Base-by-base conservation (phyloP, 2,113 vertebrate species). In the Neogale vison region DNA sequence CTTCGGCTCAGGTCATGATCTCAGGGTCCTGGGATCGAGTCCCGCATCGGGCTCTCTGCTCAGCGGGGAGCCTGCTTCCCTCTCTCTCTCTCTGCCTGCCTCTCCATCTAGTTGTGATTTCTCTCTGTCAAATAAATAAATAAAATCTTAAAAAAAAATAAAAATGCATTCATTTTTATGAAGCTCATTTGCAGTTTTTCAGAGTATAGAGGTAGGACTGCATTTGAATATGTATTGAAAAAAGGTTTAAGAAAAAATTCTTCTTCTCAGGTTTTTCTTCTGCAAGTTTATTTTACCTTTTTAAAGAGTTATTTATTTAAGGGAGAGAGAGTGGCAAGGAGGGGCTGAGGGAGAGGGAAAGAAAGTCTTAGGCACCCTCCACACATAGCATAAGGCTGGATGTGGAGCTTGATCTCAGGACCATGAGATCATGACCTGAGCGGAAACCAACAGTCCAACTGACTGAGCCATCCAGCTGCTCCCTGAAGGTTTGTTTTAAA, bases 401-500 rank as follows among this genome's bases (percentile, higher is more conserved):
- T 69, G 34, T 69, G 8, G 67, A 36, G 17, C 34, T 69, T 36
- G 34, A 69, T 69, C 18, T 69, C 34, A n/a, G 17, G n/a, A 69
- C 67, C 34, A 69, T 5, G 34, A 69, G 67, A 69, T 69, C 4
- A 20, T 69, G 34, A 69, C 34, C 67, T 36, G 67, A 69, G 67
- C 17, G 0, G 7, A 69, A 69, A 69, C 67, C 67, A 69, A 20
- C 17, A 69, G 67, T 69, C 17, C 7, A 15, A n/a, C 67, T 3
- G 17, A n/a, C 67, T 69, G 34, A 1, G 34, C 34, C 67, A n/a
- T 69, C 67, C 17, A n/a, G 34, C 7, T n/a, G 34, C 17, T 34
- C 65, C 88, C 12, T 65, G 31, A 93, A 81, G 36, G 31, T 96
- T 85, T 69, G 42, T 93, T 84, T 92, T 39, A 88, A 87, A 96